Percentiles rank a stretch among this genome's conserved stretches.
phyloP scores from a whole-genome alignment of 2,888 invertebrate genomes.

The Pardosa pseudoannulata region DNA sequence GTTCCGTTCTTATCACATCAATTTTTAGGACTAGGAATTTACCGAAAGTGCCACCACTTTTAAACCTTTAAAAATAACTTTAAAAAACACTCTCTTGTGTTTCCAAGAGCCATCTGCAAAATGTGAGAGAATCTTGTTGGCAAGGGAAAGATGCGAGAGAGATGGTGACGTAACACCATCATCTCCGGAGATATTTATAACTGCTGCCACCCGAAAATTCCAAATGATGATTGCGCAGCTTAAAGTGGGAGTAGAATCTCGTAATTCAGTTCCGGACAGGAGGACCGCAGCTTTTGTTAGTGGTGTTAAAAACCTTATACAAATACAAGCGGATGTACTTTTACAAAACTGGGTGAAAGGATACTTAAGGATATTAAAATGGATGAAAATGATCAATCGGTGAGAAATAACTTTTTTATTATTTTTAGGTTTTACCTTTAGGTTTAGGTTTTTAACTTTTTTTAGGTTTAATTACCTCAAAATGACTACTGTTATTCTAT shows the following conservation, averaged over 20 bases:
- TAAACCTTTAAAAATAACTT: not conserved
- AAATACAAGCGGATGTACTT: not conserved
- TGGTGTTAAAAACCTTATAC: not conserved
- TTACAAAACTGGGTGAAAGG: not conserved
- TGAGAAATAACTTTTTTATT: too few relatives aligned
- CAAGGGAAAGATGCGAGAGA: constrained; percentile 39
- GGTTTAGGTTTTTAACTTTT: too few relatives aligned
- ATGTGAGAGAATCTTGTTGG: not conserved
- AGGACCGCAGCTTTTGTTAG: not conserved
- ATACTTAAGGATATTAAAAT: not conserved
- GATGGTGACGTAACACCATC: constrained; percentile 52
- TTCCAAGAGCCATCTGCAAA: constrained; percentile 7
- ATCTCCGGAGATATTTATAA: constrained; percentile 60
- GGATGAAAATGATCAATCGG: not conserved
- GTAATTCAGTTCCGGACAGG: constrained; percentile 13
- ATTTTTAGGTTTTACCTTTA: too few relatives aligned
- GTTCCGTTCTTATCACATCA: too few relatives aligned
- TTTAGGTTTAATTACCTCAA: too few relatives aligned
- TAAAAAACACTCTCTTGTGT: not conserved
- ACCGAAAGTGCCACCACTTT: too few relatives aligned
- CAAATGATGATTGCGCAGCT: constrained; percentile 33
- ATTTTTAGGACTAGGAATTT: too few relatives aligned
- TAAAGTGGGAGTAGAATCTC: constrained; percentile 41
- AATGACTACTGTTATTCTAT: too few relatives aligned
- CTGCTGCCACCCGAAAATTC: constrained; percentile 38